Percentiles rank a stretch among this genome's conserved stretches.
These are phyloP conservation scores for Polyommatus icarus DNA, from an alignment of 2,888 invertebrate species.

Conservation along the genomic window DNA sequence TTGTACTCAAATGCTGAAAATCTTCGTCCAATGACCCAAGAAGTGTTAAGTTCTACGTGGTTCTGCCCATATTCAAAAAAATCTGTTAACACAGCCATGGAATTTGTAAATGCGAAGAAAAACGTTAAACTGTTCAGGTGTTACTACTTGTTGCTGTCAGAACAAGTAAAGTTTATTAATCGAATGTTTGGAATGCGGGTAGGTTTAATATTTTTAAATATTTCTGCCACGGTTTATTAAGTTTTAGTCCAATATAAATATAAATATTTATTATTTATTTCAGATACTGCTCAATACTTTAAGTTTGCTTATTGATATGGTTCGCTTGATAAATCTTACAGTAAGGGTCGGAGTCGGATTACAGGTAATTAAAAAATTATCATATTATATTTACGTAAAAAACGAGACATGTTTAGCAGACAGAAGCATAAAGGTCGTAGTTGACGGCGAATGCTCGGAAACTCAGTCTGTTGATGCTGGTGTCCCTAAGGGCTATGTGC, in stretches of 20 bases:
- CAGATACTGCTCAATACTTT: constrained; percentile 63
- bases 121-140: constrained; percentile 51
- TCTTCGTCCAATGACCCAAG: background rate
- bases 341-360: constrained; percentile 54
- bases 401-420: background rate
- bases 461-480: too few relatives aligned
- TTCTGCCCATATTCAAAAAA: constrained; percentile 22
- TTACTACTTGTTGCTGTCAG: constrained; percentile 60
- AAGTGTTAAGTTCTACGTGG: background rate
- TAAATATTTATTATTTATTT: constrained; percentile 46
- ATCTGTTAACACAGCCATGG: background rate
- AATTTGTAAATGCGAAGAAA: constrained; percentile 39
- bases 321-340: constrained; percentile 58
- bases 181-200: constrained; percentile 65
- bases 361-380: constrained; percentile 51
- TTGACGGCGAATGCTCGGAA: too few relatives aligned
- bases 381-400: background rate
- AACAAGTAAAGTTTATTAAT: constrained; percentile 63
- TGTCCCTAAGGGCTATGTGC: too few relatives aligned
- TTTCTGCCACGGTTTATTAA: background rate
- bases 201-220: constrained; percentile 42
- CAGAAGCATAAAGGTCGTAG: too few relatives aligned
- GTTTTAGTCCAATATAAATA: constrained; percentile 40
- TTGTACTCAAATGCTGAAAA: constrained; percentile 44
- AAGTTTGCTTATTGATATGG: constrained; percentile 63